A percentile compares a stretch with the other conserved stretches of the same genome.
These are phyloP conservation scores for human DNA, from an alignment of 2,113 vertebrate species.

Conservation along the genomic window GRCh38 chr5:168062001-168062500, in stretches of 20 bases:
- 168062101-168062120: constrained; percentile 95
- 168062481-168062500: not conserved
- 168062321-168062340: not conserved
- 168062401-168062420: not conserved
- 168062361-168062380: not conserved
- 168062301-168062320: no score
- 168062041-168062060: constrained; percentile 83
- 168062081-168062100: constrained; percentile 96
- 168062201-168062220: constrained; percentile 96
- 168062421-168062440: not conserved
- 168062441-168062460: not conserved
- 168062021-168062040: not conserved
- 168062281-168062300: not conserved
- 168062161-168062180: constrained; percentile 96
- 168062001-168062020: not conserved
- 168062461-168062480: not conserved
- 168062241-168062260: constrained; percentile 96
- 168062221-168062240: constrained; percentile 98
- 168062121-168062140: constrained; percentile 95
- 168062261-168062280: constrained; percentile 88
- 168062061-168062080: constrained; percentile 92
- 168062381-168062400: not conserved
- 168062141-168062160: constrained; percentile 97
- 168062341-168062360: not conserved
- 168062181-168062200: constrained; percentile 99